Percentiles rank a stretch among this genome's conserved stretches.
These are phyloP conservation scores for Drosophila helvetica DNA, from an alignment of 2,888 invertebrate species.

Conservation along the genomic window DNA sequence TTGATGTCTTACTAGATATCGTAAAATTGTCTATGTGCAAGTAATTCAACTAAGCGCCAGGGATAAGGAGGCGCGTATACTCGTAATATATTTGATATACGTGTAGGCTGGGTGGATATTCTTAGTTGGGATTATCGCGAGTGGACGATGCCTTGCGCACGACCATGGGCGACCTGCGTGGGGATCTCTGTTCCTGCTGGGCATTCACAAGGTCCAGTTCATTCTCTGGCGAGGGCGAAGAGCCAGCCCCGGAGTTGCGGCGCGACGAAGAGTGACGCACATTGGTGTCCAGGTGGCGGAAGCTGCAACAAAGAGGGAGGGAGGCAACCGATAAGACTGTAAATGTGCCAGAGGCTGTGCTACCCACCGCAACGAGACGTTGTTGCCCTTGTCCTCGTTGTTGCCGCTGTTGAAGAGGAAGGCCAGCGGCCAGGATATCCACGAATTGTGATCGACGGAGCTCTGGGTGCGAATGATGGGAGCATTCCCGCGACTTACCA, in stretches of 20 bases:
- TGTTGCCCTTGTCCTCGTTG: conserved; percentile 86
- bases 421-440: conserved; percentile 97
- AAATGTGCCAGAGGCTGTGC: background rate
- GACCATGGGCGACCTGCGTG: conserved; percentile 85
- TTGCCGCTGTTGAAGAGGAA: conserved; percentile 91
- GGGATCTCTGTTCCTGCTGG: conserved; percentile 81
- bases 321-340: background rate
- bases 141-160: conserved; percentile 80
- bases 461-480: conserved; percentile 83
- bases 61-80: conserved; percentile 36
- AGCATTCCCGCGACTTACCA: conserved; percentile 72
- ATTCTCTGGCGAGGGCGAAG: conserved; percentile 86
- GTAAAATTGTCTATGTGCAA: conserved; percentile 68
- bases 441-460: conserved; percentile 87
- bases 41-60: conserved; percentile 58
- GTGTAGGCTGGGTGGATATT: background rate
- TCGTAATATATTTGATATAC: conserved; percentile 10
- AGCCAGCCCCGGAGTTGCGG: conserved; percentile 87
- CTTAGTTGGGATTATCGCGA: conserved; percentile 71
- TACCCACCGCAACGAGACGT: conserved; percentile 91
- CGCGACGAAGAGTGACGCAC: conserved; percentile 88
- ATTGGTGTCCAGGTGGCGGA: conserved; percentile 94
- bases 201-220: conserved; percentile 79
- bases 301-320: conserved; percentile 85
- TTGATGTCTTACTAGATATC: conserved; percentile 5